Percentiles rank a stretch among this genome's conserved stretches.
Conservation (phyloP, 2,113 vertebrate genomes). For the Saguinus imperator region DNA sequence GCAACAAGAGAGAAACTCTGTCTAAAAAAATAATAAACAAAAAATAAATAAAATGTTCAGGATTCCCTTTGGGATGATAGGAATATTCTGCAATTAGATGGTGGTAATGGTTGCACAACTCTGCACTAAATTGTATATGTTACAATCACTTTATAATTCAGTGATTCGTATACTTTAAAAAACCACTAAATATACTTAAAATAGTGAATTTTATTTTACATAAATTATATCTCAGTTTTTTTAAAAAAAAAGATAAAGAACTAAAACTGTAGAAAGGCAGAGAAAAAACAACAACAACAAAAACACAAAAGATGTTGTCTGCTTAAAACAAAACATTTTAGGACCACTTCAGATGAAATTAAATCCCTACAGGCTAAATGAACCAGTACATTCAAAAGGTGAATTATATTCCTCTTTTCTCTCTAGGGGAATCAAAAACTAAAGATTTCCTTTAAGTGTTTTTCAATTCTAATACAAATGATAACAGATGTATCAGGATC, state of each 20-base stretch:
- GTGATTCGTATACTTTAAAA: neutral
- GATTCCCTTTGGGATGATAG: neutral
- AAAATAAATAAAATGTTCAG: no score
- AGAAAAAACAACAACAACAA: neutral
- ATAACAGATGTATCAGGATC: constrained; percentile 36
- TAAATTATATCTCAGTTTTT: neutral
- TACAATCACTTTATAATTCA: neutral
- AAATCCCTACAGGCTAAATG: neutral
- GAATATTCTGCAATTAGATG: neutral
- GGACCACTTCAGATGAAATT: constrained; percentile 26
- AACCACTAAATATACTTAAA: neutral
- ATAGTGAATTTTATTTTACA: neutral
- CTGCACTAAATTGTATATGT: neutral
- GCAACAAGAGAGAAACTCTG: no score
- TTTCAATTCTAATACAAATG: constrained; percentile 38
- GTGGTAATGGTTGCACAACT: neutral
- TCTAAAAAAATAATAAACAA: no score
- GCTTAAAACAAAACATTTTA: neutral
- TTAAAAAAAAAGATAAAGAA: neutral
- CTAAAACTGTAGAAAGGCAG: constrained; percentile 6
- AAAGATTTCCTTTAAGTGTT: constrained; percentile 41
- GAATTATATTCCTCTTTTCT: neutral
- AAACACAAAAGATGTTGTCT: neutral
- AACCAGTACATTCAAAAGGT: constrained; percentile 25
- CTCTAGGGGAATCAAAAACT: constrained; percentile 38